Percentiles rank a stretch among this genome's conserved stretches.
These are phyloP conservation scores for Furcula furcula DNA, from an alignment of 2,888 invertebrate genomes.

Conservation along the genomic window DNA sequence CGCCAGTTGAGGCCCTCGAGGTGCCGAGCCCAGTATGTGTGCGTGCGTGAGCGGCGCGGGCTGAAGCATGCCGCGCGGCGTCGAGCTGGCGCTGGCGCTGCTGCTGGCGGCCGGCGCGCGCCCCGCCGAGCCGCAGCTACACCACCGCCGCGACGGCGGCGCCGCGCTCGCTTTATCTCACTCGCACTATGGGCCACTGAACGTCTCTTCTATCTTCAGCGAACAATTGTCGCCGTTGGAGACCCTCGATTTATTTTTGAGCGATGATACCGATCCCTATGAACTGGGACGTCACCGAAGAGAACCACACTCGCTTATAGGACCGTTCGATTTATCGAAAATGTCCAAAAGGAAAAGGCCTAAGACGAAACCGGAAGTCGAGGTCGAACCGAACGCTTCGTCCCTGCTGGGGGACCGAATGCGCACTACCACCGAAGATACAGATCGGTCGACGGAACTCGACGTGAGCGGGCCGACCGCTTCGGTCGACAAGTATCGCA, in stretches of 20 bases:
- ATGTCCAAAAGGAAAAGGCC: constrained; percentile 49
- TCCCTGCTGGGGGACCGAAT: constrained; percentile 28
- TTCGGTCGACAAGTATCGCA: background rate
- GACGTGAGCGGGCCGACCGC: background rate
- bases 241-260: background rate
- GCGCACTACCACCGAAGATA: background rate
- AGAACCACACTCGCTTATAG: constrained; percentile 54
- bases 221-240: background rate
- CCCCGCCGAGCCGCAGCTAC: background rate
- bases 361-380: constrained; percentile 21
- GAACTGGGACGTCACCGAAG: constrained; percentile 14
- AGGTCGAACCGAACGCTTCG: constrained; percentile 37
- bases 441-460: background rate
- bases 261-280: constrained; percentile 1
- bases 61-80: constrained; percentile 3
- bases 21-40: background rate
- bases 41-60: constrained; percentile 2
- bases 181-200: constrained; percentile 12
- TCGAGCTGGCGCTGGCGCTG: constrained; percentile 10
- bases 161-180: background rate
- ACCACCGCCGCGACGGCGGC: background rate
- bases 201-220: constrained; percentile 6
- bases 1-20: background rate
- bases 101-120: constrained; percentile 7
- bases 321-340: constrained; percentile 60